Percentiles rank a stretch among this genome's conserved stretches.
Conservation (phyloP, 1,140 invertebrate genomes). For the Zaprionus nigranus region DNA sequence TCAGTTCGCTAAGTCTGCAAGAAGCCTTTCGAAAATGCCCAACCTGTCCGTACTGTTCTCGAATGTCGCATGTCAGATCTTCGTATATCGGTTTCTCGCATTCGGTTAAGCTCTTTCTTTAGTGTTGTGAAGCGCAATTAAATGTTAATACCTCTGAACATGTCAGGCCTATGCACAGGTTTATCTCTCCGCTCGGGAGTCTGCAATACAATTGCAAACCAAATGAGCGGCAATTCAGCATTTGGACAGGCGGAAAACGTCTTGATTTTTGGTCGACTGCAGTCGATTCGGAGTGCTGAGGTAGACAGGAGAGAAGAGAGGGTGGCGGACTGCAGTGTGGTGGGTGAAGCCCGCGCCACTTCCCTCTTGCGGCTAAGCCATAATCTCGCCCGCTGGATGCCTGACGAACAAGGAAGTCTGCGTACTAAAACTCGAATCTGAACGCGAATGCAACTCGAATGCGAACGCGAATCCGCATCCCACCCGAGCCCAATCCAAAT, state of each 20-base stretch:
- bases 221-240: constrained; percentile 73
- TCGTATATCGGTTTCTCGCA: background rate
- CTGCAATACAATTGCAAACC: constrained; percentile 26
- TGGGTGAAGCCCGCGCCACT: constrained; percentile 40
- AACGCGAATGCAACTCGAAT: background rate
- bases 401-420: constrained; percentile 63
- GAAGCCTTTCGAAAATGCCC: constrained; percentile 20
- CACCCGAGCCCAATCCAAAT: constrained; percentile 36
- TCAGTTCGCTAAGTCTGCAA: constrained; percentile 38
- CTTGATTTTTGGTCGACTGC: constrained; percentile 50
- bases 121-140: constrained; percentile 55
- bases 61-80: background rate
- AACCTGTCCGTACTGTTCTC: background rate
- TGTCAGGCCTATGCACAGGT: constrained; percentile 25
- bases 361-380: constrained; percentile 50
- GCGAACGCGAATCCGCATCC: constrained; percentile 44
- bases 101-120: background rate
- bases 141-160: constrained; percentile 43
- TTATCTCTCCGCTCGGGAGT: constrained; percentile 18
- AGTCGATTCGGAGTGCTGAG: background rate
- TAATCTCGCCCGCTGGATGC: constrained; percentile 50
- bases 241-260: constrained; percentile 66
- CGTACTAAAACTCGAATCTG: background rate
- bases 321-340: background rate
- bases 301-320: background rate